Evolutionary conservation across 2,113 vertebrate genomes (phyloP).

Genomic region (Polyodon spathula): DNA sequence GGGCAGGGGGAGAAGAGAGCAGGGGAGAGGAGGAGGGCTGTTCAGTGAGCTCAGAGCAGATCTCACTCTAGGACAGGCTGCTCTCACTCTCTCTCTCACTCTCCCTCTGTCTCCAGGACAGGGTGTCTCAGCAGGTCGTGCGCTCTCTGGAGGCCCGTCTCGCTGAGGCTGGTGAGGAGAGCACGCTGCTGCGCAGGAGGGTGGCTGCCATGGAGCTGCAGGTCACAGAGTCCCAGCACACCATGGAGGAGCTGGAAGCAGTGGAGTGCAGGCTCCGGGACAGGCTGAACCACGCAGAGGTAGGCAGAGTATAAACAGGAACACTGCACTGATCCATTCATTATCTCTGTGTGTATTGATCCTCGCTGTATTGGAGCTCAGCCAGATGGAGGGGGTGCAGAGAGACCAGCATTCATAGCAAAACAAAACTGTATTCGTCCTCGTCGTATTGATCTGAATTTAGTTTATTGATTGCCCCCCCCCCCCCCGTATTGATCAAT

Average conservation of each 20-base stretch:
- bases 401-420: too few relatives aligned
- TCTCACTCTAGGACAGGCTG: neutral
- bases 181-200: slow-evolving; percentile 44
- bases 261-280: slow-evolving; percentile 50
- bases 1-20: too few relatives aligned
- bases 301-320: too few relatives aligned
- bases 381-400: too few relatives aligned
- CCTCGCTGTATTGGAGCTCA: too few relatives aligned
- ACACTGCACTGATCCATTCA: too few relatives aligned
- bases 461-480: too few relatives aligned
- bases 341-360: too few relatives aligned
- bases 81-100: neutral
- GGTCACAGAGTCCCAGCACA: slow-evolving; percentile 46
- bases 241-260: slow-evolving; percentile 49
- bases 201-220: slow-evolving; percentile 52
- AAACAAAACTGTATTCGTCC: too few relatives aligned
- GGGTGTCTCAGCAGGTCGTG: neutral
- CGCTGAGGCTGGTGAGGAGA: slow-evolving; percentile 46
- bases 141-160: slow-evolving; percentile 33
- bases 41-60: too few relatives aligned
- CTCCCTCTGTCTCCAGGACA: neutral
- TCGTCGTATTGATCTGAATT: too few relatives aligned
- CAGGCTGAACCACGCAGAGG: slow-evolving; percentile 50
- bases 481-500: too few relatives aligned
- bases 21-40: slow-evolving; percentile 53